Evolutionary conservation across 2,888 invertebrate genomes (phyloP), one percentile per base, ranked within the genome.

Genomic region (Nephrotoma guestfalica): DNA sequence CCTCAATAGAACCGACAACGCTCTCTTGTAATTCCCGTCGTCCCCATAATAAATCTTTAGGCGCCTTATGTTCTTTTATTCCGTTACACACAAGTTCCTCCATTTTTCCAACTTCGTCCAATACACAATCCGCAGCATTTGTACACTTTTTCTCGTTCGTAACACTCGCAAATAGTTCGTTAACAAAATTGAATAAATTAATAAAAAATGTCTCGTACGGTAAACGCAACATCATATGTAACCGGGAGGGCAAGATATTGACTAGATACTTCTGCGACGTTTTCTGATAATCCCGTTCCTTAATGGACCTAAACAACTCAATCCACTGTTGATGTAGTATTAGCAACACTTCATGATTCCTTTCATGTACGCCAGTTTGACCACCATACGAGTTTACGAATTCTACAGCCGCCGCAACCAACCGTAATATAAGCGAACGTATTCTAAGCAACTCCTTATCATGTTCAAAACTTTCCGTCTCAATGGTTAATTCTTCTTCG

Each of bases 1-100:
- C 95, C 93, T 95, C 95, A 87, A 94, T 91, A 89, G 93, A 93
- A 89, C 94, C 93, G 18, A 94, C 93, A 47, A 94, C 91, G 45
- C 91, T 91, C 89, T 94, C 94, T 88, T 94, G 92, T 4, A 92
- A 90, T 43, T 92, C 92, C 13, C 94, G 90, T 87, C 93, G 90
- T 40, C 89, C 88, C 93, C 93, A 94, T 11, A 91, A 89, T 6
- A 90, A 90, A 88, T 92, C 92, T 86, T 91, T 89, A 9, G 88
- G 89, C 13, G 90, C 90, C 88, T 92, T 91, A 87, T 92, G 91
- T 40, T 91, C 90, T 13, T 90, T 89, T 15, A 92, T 91, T 2
- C 89, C 89, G 86, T 91, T 90, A 11, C 89, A 88, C 45, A 89
- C 89, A 43, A 90, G 88, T 51, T 90, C 89, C 85, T 90, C 88